Percentiles rank a stretch among this genome's conserved stretches.
phyloP scores from a whole-genome alignment of 2,113 vertebrate species.

The Hystrix brachyura region DNA sequence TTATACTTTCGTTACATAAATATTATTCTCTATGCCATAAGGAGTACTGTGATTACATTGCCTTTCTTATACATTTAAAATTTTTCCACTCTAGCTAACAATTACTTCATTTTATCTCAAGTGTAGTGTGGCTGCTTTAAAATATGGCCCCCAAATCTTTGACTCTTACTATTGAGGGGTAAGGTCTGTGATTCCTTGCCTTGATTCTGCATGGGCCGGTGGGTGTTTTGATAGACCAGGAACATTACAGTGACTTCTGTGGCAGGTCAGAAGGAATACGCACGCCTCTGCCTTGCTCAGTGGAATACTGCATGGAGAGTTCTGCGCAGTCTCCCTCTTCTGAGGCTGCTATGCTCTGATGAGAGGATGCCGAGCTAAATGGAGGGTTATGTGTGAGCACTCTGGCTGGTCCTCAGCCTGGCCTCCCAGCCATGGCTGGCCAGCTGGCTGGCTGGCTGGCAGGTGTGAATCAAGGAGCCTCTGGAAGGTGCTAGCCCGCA shows the following conservation, averaged over 20 bases:
- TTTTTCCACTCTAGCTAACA: background rate
- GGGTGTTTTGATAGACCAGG: background rate
- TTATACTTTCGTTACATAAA: slow-evolving; percentile 60
- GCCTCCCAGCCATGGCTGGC: background rate
- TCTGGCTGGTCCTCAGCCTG: background rate
- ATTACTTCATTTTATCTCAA: background rate
- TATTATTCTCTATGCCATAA: slow-evolving; percentile 44
- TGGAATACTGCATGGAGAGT: background rate
- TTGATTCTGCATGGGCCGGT: background rate
- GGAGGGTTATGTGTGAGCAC: background rate
- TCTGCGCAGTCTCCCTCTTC: background rate
- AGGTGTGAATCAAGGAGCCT: background rate
- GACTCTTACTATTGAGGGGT: background rate
- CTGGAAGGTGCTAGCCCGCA: background rate
- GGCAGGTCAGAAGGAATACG: background rate
- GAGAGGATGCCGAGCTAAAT: background rate
- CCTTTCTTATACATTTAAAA: background rate
- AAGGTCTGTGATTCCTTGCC: background rate
- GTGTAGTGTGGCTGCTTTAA: slow-evolving; percentile 30
- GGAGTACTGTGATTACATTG: slow-evolving; percentile 21
- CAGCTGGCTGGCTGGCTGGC: background rate
- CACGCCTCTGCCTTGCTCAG: background rate
- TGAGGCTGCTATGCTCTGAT: background rate
- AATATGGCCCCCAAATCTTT: background rate
- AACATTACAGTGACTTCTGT: background rate